Evolutionary conservation across 2,888 invertebrate genomes (phyloP), one percentile per base, ranked within the genome.

Genomic region (Coelinius sp.): DNA sequence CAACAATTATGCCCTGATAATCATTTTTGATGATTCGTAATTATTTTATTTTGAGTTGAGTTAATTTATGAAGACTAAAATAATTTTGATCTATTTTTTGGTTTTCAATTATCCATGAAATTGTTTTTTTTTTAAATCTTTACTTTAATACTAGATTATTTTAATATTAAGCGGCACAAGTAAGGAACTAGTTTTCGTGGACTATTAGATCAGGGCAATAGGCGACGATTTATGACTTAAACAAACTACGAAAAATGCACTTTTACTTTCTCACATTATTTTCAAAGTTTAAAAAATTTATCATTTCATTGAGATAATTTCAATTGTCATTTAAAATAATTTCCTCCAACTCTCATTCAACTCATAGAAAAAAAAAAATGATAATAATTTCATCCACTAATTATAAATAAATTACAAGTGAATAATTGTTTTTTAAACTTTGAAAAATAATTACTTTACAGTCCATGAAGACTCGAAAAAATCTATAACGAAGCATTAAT

Each of bases 121-220:
- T n/a, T n/a, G n/a, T n/a, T n/a, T n/a, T 25, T 25, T 27, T n/a
- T 17, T 46, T 46, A 52, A 6, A 27, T 56, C 27, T 56, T 25
- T 27, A 27, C 25, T 14, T n/a, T 52, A 6, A 27, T 56, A 56
- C 31, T 56, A 56, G 17, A 49, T 3, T 49, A 49, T 49, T 62
- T 70, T 65, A 46, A 41, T 53, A 69, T 68, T 62, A 70, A 76
- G 74, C 75, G 75, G 75, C 72, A 73, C 74, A 72, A 72, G 66
- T 73, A 70, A 76, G 75, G 75, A 76, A 76, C 75, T 76, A 76
- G 73, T 65, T 74, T 46, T 73, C 59, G 71, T 65, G 70, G 27
- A 66, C 71, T 72, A 72, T 70, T 68, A 72, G 74, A 70, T 68
- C 68, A n/a, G 68, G 35, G 25, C 69, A 66, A 75, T 65, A 67